Conservation (phyloP, 2,888 invertebrate species). For the Cerastis rubricosa region DNA sequence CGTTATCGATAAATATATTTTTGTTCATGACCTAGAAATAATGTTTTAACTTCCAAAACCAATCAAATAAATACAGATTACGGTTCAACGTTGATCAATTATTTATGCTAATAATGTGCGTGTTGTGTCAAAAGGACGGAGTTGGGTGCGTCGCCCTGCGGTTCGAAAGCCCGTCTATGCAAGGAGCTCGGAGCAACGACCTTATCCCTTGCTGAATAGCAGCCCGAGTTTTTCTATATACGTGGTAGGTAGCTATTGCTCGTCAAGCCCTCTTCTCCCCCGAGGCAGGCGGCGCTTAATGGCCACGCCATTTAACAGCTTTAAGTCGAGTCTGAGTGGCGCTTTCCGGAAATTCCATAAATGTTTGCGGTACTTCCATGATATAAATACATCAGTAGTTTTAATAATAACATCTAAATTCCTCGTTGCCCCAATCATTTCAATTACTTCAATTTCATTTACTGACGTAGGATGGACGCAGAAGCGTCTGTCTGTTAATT, state of each 20-base stretch:
- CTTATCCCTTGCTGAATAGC: slow-evolving; percentile 85
- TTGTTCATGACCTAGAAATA: slow-evolving; percentile 39
- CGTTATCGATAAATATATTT: slow-evolving; percentile 21
- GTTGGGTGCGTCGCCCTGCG: slow-evolving; percentile 83
- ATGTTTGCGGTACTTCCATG: slow-evolving; percentile 36
- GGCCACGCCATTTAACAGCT: slow-evolving; percentile 72
- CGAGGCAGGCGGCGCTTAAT: slow-evolving; percentile 69
- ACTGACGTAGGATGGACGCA: slow-evolving; percentile 10
- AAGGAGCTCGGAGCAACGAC: slow-evolving; percentile 85
- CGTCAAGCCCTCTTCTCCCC: slow-evolving; percentile 70
- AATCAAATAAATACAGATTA: slow-evolving; percentile 53
- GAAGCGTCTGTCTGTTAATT: slow-evolving; percentile 25
- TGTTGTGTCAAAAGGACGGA: slow-evolving; percentile 71
- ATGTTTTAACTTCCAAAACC: slow-evolving; percentile 19
- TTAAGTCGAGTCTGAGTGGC: slow-evolving; percentile 67
- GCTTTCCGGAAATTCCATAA: slow-evolving; percentile 69
- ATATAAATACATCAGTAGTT: slow-evolving; percentile 25
- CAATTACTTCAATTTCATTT: slow-evolving; percentile 10
- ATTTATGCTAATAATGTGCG: slow-evolving; percentile 66
- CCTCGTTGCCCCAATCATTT: slow-evolving; percentile 2
- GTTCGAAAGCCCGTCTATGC: slow-evolving; percentile 78
- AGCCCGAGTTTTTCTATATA: slow-evolving; percentile 75
- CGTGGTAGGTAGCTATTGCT: slow-evolving; percentile 57
- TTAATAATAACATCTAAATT: slow-evolving; percentile 14
- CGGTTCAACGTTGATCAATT: slow-evolving; percentile 67